Evolutionary conservation across 2,797 vertebrate genomes (phyloP).

Genomic region (Semaprochilodus insignis): DNA sequence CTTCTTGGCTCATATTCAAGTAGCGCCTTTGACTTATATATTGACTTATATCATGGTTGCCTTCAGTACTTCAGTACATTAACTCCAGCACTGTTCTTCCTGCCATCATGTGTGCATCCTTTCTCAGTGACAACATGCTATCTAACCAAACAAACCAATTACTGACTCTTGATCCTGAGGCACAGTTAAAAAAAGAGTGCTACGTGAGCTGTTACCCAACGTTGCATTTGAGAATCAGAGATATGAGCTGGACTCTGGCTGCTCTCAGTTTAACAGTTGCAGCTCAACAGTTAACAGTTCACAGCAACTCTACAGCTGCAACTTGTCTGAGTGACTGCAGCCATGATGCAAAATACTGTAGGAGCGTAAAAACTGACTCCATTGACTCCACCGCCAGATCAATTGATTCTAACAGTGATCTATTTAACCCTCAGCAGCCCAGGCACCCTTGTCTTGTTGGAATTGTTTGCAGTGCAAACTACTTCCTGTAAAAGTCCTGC

Average conservation of each 20-base stretch:
- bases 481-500: neutral
- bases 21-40: neutral
- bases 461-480: neutral
- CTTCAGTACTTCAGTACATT: neutral
- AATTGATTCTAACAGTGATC: neutral
- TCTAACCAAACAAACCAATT: neutral
- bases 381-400: neutral
- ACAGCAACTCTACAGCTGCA: neutral
- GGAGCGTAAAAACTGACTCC: neutral
- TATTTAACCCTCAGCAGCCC: neutral
- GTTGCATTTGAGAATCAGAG: neutral
- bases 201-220: neutral
- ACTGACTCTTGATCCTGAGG: slow-evolving; percentile 6
- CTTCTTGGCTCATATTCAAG: neutral
- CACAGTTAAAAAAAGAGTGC: slow-evolving; percentile 3
- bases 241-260: neutral
- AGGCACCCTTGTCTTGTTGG: neutral
- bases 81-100: neutral
- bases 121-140: neutral
- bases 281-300: no score
- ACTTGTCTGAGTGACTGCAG: neutral
- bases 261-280: neutral
- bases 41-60: neutral
- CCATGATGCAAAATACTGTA: neutral
- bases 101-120: neutral